These are phyloP conservation scores for Macroteleia sp. DNA, from an alignment of 2,888 invertebrate species.

Conservation along the genomic window DNA sequence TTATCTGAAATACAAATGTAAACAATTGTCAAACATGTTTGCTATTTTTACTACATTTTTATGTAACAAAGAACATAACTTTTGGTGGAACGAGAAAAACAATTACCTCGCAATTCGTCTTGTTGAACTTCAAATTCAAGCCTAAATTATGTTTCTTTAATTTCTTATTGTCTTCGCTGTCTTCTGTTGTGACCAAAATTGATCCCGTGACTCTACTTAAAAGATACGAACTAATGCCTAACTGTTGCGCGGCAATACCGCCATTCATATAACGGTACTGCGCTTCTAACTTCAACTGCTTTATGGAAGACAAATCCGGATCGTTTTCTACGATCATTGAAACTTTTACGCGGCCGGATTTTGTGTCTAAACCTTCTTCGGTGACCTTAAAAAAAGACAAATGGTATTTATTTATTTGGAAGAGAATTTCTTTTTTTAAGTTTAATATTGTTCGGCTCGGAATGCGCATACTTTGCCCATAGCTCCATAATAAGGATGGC, in stretches of 20 bases:
- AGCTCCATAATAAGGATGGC: constrained; percentile 92
- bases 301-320: constrained; percentile 81
- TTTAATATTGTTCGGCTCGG: no score
- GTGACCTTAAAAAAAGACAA: no score
- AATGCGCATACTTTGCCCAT: constrained; percentile 90
- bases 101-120: constrained; percentile 88
- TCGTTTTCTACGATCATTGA: constrained; percentile 85
- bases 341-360: constrained; percentile 87
- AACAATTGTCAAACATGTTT: no score
- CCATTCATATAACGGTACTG: constrained; percentile 85
- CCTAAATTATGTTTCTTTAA: constrained; percentile 91
- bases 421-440: not conserved
- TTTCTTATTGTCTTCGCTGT: constrained; percentile 76
- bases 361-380: constrained; percentile 85
- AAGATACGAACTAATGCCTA: constrained; percentile 88
- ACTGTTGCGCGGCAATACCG: constrained; percentile 86
- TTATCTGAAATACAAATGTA: no score
- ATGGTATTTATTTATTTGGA: no score
- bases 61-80: no score
- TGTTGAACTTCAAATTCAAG: constrained; percentile 95
- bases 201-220: constrained; percentile 95
- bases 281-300: constrained; percentile 75
- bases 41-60: no score
- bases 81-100: no score
- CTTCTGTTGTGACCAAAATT: constrained; percentile 90